These are phyloP conservation scores for Druon quercuslanigerum DNA, from an alignment of 1,140 invertebrate species.

Conservation along the genomic window DNA sequence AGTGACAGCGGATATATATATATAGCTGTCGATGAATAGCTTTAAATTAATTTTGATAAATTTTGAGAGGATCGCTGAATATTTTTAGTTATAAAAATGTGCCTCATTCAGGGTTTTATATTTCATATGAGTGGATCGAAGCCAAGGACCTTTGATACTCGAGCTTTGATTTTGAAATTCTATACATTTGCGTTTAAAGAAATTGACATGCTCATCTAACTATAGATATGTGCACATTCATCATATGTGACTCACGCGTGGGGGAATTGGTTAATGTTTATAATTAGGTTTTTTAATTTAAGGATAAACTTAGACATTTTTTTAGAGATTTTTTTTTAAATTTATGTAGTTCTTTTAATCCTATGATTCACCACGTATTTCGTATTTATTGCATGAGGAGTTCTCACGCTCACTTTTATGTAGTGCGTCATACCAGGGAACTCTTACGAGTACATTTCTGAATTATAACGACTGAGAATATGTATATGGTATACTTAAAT, in stretches of 20 bases:
- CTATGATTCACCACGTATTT: not conserved
- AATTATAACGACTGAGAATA: not conserved
- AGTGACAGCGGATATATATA: no score
- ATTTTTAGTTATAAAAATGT: not conserved
- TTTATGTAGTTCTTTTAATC: not conserved
- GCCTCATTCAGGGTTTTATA: slow-evolving; percentile 11
- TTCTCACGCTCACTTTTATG: not conserved
- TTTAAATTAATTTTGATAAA: not conserved
- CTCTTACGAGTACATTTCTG: not conserved
- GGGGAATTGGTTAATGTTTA: not conserved
- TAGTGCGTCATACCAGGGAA: not conserved
- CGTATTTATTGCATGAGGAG: not conserved
- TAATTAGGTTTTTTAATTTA: not conserved
- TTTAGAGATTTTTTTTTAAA: not conserved
- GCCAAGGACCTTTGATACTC: slow-evolving; percentile 2
- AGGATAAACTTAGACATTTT: not conserved
- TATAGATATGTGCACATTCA: no score
- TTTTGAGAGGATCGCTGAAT: not conserved
- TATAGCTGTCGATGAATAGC: no score
- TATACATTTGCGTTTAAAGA: no score
- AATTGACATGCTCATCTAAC: no score
- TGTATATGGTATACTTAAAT: not conserved
- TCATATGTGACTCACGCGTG: no score
- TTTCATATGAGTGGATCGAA: slow-evolving; percentile 36
- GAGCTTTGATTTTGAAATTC: not conserved